Evolutionary conservation across 2,888 invertebrate species (phyloP).

Genomic region (Coremacera marginata): DNA sequence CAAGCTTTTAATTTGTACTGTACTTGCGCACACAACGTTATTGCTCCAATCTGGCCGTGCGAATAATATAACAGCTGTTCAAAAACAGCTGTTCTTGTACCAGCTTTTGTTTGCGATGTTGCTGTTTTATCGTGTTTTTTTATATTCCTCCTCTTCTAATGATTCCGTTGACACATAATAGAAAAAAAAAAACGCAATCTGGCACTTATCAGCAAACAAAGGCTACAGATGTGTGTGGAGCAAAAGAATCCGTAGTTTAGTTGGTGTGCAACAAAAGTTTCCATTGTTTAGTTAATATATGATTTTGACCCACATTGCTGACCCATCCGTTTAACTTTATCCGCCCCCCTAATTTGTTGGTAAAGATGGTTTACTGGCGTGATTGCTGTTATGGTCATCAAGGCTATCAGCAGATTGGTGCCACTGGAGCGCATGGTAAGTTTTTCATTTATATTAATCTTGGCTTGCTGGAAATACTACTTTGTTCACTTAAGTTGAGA

Average conservation of each 20-base stretch:
- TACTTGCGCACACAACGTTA: too few species aligned
- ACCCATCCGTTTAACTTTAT: not conserved
- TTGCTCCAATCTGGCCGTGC: too few species aligned
- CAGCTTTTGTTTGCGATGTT: not conserved
- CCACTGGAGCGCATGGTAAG: constrained; percentile 53
- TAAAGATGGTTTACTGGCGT: constrained; percentile 52
- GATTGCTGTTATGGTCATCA: constrained; percentile 61
- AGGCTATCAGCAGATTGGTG: constrained; percentile 67
- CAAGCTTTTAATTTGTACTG: too few species aligned
- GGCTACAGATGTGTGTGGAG: not conserved
- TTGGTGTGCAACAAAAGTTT: not conserved
- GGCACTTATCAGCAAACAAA: not conserved
- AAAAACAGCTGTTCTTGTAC: too few species aligned
- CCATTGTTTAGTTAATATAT: too few species aligned
- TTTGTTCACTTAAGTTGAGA: not conserved
- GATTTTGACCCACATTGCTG: not conserved
- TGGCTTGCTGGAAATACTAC: not conserved
- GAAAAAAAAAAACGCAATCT: too few species aligned
- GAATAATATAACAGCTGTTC: too few species aligned
- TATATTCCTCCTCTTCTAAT: not conserved
- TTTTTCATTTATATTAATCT: not conserved
- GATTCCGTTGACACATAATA: too few species aligned
- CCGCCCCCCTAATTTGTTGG: not conserved
- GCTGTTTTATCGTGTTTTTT: not conserved
- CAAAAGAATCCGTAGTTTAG: not conserved